Base-by-base conservation (phyloP, 2,797 vertebrate genomes). In the Buceros bicornis region DNA sequence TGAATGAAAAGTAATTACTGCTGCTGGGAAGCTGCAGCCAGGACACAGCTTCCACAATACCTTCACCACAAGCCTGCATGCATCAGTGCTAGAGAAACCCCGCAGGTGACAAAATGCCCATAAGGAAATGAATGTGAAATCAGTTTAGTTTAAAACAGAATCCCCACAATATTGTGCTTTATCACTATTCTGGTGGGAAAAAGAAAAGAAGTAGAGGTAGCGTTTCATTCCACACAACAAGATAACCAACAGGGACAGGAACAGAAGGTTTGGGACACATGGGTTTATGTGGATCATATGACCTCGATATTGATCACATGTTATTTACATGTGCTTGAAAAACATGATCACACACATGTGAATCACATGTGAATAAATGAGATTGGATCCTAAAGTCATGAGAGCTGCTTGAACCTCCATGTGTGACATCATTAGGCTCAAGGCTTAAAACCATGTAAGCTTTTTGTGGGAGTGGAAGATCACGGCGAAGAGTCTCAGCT, bases 1-100 rank as follows among this genome's bases (percentile, higher is more conserved):
- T 92, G 96, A 90, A 90, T 82, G 94, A 97, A 97, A 90, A 94
- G 83, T 89, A 94, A 74, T 96, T 86, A 88, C 82, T 86, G 91
- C 85, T 61, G 91, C 95, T 95, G 91, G 54, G 67, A 87, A 89
- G 87, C 79, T 80, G 72, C 53, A 78, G 87, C 53, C 83, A 24
- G 64, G 70, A 60, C 78, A 95, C 89, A 93, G 89, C 91, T 97
- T 96, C 94, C 91, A 82, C 47, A 91, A 82, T 93, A 35, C 90
- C 82, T 95, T 77, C 94, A 87, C 88, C 89, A 95, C 31, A 56
- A 79, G 73, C 78, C 83, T 90, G 89, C 82, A 79, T 90, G 93
- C 91, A 1, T 57, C 94, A 95, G 88, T 92, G 45, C 50, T 64
- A 79, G 89, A 93, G 83, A 93, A 94, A 91, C 16, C 51, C 37